These are phyloP conservation scores for Halcyon leucocephala DNA, from an alignment of 2,797 vertebrate species.

Conservation along the genomic window DNA sequence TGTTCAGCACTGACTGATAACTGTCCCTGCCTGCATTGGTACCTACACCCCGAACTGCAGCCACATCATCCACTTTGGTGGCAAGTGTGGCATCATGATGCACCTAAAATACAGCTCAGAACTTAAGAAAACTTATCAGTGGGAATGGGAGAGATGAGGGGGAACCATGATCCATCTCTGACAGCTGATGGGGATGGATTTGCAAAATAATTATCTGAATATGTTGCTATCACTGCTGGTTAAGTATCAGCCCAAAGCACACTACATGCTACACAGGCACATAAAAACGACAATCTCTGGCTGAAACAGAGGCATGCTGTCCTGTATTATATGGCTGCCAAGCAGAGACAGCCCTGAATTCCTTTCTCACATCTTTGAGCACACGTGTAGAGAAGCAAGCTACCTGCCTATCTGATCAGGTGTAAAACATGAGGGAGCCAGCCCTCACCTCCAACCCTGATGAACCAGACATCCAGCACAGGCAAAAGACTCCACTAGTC, in stretches of 20 bases:
- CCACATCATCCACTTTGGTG: background rate
- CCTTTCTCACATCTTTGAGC: background rate
- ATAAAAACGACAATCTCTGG: background rate
- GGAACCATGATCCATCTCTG: rapidly evolving
- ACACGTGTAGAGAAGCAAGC: background rate
- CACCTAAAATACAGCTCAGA: background rate
- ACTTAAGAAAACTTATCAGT: background rate
- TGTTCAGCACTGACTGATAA: background rate
- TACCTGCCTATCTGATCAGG: background rate
- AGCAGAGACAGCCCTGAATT: background rate
- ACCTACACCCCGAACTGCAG: background rate
- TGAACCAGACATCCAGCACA: background rate
- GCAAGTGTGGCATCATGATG: background rate
- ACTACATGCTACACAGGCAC: background rate
- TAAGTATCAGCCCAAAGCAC: background rate
- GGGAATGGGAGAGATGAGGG: background rate
- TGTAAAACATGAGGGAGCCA: background rate
- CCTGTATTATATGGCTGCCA: background rate
- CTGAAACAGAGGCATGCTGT: background rate
- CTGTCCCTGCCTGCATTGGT: background rate
- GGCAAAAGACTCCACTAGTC: rapidly evolving
- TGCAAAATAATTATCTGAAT: background rate
- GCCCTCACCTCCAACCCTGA: background rate
- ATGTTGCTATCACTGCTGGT: background rate
- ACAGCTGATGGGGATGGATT: background rate